Evolutionary conservation across 2,113 vertebrate genomes (phyloP), one percentile per base, ranked within the genome.

Genomic region (Micronycteris hirsuta): DNA sequence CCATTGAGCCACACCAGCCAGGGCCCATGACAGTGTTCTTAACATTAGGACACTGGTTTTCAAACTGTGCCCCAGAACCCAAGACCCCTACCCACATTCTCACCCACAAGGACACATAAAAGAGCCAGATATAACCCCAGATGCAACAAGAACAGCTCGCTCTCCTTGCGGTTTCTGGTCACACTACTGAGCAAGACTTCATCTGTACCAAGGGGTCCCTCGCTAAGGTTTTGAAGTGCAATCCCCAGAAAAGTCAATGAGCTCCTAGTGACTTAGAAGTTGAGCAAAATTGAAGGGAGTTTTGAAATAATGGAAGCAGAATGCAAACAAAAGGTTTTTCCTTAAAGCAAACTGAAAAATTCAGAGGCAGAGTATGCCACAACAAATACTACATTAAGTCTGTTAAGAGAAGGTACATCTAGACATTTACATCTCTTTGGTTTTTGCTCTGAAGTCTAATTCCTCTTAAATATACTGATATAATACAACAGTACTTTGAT

Each of bases 391-490:
- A 86, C 17, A 65, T 38, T 31, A 82, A 95, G 68, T 82, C 52
- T 92, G 2, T 65, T 77, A 58, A 19, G 33, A 81, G 31, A 93
- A 89, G n/a, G 4, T 63, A 80, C 2, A 91, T 36, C 28, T 82
- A 81, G n/a, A 86, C 36, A 70, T 38, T 85, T 63, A 52, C 24
- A 82, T 65, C 88, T 94, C 49, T 74, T 73, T 76, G 47, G 61
- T 63, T 86, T 9, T 68, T 94, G 15, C 7, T 92, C 67, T 71
- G 65, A 93, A 96, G 93, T 85, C 77, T 91, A 71, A 85, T 41
- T 85, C 22, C 8, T 20, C 20, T 58, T 49, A 82, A 89, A 58
- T 45, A 67, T 22, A 68, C 76, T 68, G n/a, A 82, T 54, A 91
- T 2, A 43, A 28, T 61, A 52, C 5, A 41, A 68, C 12, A 81